Evolutionary conservation across 1,140 invertebrate genomes (phyloP).

Genomic region (Heliconius nattereri): DNA sequence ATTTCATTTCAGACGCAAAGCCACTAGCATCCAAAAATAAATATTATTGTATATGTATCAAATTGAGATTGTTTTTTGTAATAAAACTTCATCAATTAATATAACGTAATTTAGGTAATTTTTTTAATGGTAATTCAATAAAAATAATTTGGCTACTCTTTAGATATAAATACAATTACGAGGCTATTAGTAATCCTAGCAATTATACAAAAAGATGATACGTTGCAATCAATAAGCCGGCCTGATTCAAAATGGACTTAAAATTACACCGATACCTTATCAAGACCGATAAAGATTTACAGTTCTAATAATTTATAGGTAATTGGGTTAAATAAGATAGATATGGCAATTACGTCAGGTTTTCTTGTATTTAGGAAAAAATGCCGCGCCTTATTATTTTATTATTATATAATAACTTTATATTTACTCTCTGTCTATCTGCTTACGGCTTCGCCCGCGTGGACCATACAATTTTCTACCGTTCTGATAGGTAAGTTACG

Average conservation of each 20-base stretch:
- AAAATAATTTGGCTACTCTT: slow-evolving; percentile 14
- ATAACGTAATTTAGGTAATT: no score
- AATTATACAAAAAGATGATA: slow-evolving; percentile 35
- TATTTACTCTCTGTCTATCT: no score
- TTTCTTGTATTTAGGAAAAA: slow-evolving; percentile 13
- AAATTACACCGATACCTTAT: slow-evolving; percentile 33
- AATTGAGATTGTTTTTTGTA: no score
- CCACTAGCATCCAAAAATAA: no score
- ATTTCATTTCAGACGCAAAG: no score
- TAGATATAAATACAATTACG: not conserved
- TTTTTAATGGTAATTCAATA: no score
- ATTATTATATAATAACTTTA: not conserved
- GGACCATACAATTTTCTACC: no score
- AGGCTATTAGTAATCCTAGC: slow-evolving; percentile 9
- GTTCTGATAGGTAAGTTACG: no score
- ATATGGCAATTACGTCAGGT: slow-evolving; percentile 15
- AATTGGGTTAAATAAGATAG: slow-evolving; percentile 57
- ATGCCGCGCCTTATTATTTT: not conserved
- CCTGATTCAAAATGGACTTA: slow-evolving; percentile 45
- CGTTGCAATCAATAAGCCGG: slow-evolving; percentile 43
- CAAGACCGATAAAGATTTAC: slow-evolving; percentile 38
- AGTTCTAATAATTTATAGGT: slow-evolving; percentile 63
- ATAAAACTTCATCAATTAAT: no score
- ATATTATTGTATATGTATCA: no score
- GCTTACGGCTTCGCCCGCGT: no score